Conservation (phyloP, 2,888 invertebrate species). For the Pardosa pseudoannulata region DNA sequence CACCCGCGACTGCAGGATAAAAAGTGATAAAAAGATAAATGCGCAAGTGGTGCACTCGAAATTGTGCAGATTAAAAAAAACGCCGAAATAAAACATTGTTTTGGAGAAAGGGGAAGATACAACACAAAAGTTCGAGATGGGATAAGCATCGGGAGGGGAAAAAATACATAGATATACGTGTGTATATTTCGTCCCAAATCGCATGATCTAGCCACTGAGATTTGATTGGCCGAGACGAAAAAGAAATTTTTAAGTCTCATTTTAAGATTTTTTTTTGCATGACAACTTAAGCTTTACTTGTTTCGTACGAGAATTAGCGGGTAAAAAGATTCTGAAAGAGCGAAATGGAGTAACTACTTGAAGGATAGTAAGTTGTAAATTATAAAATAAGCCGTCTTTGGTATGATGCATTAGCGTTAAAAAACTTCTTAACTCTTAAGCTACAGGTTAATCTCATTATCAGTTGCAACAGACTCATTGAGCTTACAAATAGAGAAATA, state of each 20-base stretch:
- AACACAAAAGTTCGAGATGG: no score
- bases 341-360: no score
- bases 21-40: conserved; percentile 71
- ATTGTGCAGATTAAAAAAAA: conserved; percentile 62
- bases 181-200: not conserved
- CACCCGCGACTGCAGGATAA: conserved; percentile 42
- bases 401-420: no score
- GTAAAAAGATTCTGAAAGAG: no score
- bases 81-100: conserved; percentile 27
- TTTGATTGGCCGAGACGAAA: not conserved
- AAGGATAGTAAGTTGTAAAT: no score
- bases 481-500: no score
- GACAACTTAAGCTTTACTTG: not conserved
- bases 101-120: not conserved
- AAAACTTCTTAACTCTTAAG: no score
- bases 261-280: not conserved
- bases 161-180: no score
- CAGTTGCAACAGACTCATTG: no score
- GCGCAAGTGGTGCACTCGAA: conserved; percentile 21
- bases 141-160: no score
- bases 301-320: not conserved
- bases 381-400: no score
- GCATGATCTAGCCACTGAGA: not conserved
- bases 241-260: not conserved
- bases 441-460: no score